These are phyloP conservation scores for Oncopeltus fasciatus DNA, from an alignment of 1,140 invertebrate genomes.

Conservation along the genomic window DNA sequence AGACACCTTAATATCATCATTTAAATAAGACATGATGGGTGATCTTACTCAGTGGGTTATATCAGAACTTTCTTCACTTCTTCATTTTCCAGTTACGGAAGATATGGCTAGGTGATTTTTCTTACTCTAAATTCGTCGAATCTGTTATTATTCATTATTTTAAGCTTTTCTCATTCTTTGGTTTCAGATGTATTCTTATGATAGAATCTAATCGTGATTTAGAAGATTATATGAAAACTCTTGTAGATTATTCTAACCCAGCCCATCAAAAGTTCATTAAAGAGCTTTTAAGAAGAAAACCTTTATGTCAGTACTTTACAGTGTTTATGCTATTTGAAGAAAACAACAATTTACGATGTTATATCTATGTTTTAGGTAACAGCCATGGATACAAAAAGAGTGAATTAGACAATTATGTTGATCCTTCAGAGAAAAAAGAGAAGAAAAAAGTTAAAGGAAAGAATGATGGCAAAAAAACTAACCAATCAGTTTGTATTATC, in stretches of 20 bases:
- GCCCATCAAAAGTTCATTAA: slow-evolving; percentile 47
- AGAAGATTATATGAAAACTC: slow-evolving; percentile 50
- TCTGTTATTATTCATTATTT: background rate
- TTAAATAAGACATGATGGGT: background rate
- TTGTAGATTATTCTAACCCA: slow-evolving; percentile 44
- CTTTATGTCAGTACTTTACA: slow-evolving; percentile 15
- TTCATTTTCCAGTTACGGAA: slow-evolving; percentile 45
- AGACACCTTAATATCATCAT: too few relatives aligned
- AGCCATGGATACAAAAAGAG: slow-evolving; percentile 20
- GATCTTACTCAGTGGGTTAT: slow-evolving; percentile 34
- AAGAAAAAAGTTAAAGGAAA: slow-evolving; percentile 18
- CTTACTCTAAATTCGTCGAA: background rate
- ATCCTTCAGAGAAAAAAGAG: slow-evolving; percentile 19
- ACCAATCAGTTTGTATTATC: too few relatives aligned
- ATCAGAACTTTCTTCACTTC: slow-evolving; percentile 37
- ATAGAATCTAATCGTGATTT: slow-evolving; percentile 50
- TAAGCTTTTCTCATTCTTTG: background rate
- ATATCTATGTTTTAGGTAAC: background rate
- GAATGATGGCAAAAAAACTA: slow-evolving; percentile 1
- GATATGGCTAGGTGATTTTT: slow-evolving; percentile 42
- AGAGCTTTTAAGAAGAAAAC: slow-evolving; percentile 32
- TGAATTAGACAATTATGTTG: slow-evolving; percentile 22
- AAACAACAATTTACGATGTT: too few relatives aligned
- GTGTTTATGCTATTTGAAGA: too few relatives aligned
- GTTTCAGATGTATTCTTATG: slow-evolving; percentile 39